Conservation (phyloP, 2,113 vertebrate genomes). For the Atrichornis clamosus region DNA sequence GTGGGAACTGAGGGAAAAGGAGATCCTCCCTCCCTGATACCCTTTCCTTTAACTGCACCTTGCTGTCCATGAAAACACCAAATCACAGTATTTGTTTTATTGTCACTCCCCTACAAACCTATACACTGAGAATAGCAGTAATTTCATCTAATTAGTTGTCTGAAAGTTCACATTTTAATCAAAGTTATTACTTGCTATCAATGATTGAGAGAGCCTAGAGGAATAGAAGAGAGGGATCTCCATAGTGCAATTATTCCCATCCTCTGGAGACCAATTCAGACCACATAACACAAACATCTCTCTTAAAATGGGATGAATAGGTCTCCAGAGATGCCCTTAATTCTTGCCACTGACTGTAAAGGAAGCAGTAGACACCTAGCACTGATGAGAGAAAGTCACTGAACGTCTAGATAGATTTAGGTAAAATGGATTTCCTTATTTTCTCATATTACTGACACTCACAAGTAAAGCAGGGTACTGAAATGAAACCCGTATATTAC, state of each 20-base stretch:
- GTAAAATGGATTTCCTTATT: not conserved
- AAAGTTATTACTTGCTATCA: slow-evolving; percentile 20
- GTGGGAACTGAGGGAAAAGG: not conserved
- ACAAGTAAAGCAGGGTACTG: not conserved
- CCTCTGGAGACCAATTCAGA: not conserved
- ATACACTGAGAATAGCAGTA: not conserved
- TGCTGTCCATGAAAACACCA: not conserved
- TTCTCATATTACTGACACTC: not conserved
- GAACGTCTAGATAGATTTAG: not conserved
- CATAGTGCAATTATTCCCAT: not conserved
- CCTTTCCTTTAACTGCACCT: not conserved
- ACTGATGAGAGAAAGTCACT: not conserved
- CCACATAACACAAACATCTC: not conserved
- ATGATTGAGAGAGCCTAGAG: slow-evolving; percentile 15
- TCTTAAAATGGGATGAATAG: not conserved
- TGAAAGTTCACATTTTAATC: slow-evolving; percentile 39
- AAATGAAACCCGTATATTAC: not conserved
- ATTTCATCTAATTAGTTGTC: not conserved
- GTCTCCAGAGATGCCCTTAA: not conserved
- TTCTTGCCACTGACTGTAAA: not conserved
- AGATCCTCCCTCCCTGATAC: rapidly evolving
- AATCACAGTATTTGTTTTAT: not conserved
- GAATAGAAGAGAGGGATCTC: not conserved
- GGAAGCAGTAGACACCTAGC: not conserved
- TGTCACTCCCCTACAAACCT: not conserved